Evolutionary conservation across 2,888 invertebrate genomes (phyloP), one percentile per base, ranked within the genome.

Genomic region (Hemistola chrysoprasaria): DNA sequence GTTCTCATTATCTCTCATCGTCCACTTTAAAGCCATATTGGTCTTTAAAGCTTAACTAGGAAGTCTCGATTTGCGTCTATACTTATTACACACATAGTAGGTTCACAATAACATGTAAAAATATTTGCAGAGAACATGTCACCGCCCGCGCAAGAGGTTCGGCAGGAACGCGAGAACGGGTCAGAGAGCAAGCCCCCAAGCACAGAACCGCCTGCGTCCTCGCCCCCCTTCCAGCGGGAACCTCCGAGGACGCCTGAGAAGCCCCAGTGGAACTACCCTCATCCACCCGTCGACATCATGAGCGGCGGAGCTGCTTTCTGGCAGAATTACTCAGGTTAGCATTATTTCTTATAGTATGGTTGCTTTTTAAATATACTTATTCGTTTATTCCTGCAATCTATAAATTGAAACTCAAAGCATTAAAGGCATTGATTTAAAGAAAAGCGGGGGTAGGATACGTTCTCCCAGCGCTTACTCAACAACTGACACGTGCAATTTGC

Each of bases 311-410:
- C 94, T 30, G 95, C 95, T 26, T 96, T 96, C 85, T 96, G 96
- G 96, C 96, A 96, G 77, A 96, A 96, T 78, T 96, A 96, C 86
- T 96, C 96, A 71, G 96, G 96, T 96, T 77, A 91, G 92, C 76
- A 40, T 24, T 8, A 10, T 16, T 20, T 8, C 9, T 8, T 8
- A 3, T 9, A 29, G 8, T 8, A 6, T 20, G 2, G 8, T n/a
- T n/a, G n/a, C n/a, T n/a, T n/a, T n/a, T n/a, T n/a, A n/a, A n/a
- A n/a, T n/a, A n/a, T n/a, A n/a, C n/a, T n/a, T n/a, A n/a, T n/a
- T n/a, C n/a, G n/a, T n/a, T n/a, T n/a, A n/a, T n/a, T n/a, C n/a
- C n/a, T n/a, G n/a, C n/a, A n/a, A n/a, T n/a, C n/a, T n/a, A n/a
- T n/a, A n/a, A n/a, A n/a, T n/a, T n/a, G n/a, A n/a, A n/a, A n/a